Evolutionary conservation across 2,113 vertebrate genomes (phyloP).

Genomic region (Salminus brasiliensis): DNA sequence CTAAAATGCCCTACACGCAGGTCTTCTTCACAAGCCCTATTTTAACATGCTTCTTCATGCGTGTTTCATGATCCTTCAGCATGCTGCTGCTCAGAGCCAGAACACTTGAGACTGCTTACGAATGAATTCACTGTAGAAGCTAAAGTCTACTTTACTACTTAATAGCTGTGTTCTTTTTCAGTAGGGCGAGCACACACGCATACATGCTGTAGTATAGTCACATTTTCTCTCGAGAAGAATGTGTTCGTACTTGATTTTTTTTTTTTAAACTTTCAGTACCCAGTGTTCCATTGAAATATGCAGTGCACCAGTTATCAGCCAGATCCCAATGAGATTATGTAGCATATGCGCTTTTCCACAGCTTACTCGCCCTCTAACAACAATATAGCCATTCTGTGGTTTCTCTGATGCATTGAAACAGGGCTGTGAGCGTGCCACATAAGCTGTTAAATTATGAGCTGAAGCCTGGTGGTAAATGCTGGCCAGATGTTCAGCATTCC

Average conservation of each 20-base stretch:
- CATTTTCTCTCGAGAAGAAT: no score
- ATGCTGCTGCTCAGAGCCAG: no score
- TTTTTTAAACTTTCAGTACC: not conserved
- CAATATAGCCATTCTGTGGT: not conserved
- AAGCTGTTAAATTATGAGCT: conserved; percentile 12
- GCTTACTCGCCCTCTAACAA: not conserved
- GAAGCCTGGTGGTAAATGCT: conserved; percentile 35
- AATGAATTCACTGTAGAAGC: no score
- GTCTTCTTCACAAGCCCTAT: no score
- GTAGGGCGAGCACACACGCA: no score
- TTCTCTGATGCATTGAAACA: not conserved
- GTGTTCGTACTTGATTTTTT: not conserved
- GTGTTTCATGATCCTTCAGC: no score
- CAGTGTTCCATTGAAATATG: not conserved
- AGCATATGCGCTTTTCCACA: not conserved
- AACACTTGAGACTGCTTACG: no score
- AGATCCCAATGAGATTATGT: not conserved
- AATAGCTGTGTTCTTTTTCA: no score
- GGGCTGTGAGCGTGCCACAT: not conserved
- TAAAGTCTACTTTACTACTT: no score
- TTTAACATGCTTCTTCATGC: no score
- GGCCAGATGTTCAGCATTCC: conserved; percentile 48
- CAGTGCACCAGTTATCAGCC: not conserved
- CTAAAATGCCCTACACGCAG: no score
- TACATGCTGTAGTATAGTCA: no score